phyloP scores from a whole-genome alignment of 2,888 invertebrate species.

The Dicycla oo region DNA sequence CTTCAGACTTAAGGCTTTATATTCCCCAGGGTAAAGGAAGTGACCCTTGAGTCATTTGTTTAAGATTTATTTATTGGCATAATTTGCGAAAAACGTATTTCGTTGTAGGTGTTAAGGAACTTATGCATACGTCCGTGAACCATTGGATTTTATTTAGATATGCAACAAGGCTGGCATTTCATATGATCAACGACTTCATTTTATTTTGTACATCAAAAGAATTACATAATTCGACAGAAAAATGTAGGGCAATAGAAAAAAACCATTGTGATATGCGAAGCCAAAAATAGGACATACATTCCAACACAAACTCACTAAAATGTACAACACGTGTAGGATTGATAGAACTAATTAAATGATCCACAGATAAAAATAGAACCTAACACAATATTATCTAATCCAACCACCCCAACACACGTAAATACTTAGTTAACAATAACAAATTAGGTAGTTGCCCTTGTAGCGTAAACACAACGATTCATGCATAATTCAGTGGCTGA shows the following conservation, averaged over 20 bases:
- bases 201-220: background rate
- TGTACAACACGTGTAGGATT: background rate
- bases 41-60: slow-evolving; percentile 31
- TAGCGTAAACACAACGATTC: slow-evolving; percentile 53
- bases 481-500: slow-evolving; percentile 59
- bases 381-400: slow-evolving; percentile 18
- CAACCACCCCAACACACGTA: slow-evolving; percentile 27
- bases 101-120: background rate
- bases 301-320: background rate
- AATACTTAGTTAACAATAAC: slow-evolving; percentile 61
- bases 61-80: slow-evolving; percentile 10
- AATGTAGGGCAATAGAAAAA: background rate
- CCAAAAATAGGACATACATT: background rate
- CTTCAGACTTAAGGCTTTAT: slow-evolving; percentile 17
- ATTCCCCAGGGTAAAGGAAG: slow-evolving; percentile 16
- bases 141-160: background rate
- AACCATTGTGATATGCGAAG: background rate
- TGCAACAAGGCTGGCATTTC: background rate
- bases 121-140: background rate
- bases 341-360: background rate
- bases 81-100: background rate
- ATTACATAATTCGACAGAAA: background rate
- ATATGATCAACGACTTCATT: background rate
- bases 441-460: slow-evolving; percentile 58
- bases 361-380: slow-evolving; percentile 23